phyloP scores from a whole-genome alignment of 2,888 invertebrate genomes.

The Apamea monoglypha region DNA sequence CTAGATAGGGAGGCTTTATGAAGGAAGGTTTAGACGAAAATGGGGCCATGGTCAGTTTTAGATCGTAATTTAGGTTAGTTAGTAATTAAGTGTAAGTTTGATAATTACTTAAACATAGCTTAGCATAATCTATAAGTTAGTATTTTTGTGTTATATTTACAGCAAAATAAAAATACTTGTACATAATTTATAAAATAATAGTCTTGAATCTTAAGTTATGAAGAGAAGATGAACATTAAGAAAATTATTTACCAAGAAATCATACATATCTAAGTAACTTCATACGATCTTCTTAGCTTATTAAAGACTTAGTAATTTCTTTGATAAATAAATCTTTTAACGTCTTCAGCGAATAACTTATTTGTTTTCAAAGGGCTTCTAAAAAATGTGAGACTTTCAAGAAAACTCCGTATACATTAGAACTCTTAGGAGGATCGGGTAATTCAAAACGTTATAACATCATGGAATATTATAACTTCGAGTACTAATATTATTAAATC shows the following conservation, averaged over 20 bases:
- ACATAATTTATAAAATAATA: background rate
- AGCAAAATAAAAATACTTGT: background rate
- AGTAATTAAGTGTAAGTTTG: background rate
- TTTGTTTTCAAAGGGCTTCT: slow-evolving; percentile 7
- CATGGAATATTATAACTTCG: background rate
- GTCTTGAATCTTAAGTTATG: background rate
- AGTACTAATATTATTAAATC: too few relatives aligned
- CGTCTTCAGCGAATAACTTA: slow-evolving; percentile 9
- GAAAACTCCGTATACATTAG: slow-evolving; percentile 13
- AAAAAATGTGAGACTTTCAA: slow-evolving; percentile 9
- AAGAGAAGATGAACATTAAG: background rate
- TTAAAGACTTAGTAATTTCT: background rate
- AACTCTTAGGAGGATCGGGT: background rate
- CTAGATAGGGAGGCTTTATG: slow-evolving; percentile 1
- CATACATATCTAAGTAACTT: background rate
- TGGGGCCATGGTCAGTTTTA: slow-evolving; percentile 2
- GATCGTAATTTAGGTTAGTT: background rate
- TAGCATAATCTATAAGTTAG: background rate
- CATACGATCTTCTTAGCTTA: background rate
- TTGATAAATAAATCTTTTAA: slow-evolving; percentile 19
- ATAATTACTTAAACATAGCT: background rate
- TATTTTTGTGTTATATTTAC: background rate
- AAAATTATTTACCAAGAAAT: background rate
- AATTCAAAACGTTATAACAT: background rate
- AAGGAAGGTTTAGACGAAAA: background rate